These are phyloP conservation scores for Lucifuga dentata DNA, from an alignment of 2,113 vertebrate species.

Conservation along the genomic window DNA sequence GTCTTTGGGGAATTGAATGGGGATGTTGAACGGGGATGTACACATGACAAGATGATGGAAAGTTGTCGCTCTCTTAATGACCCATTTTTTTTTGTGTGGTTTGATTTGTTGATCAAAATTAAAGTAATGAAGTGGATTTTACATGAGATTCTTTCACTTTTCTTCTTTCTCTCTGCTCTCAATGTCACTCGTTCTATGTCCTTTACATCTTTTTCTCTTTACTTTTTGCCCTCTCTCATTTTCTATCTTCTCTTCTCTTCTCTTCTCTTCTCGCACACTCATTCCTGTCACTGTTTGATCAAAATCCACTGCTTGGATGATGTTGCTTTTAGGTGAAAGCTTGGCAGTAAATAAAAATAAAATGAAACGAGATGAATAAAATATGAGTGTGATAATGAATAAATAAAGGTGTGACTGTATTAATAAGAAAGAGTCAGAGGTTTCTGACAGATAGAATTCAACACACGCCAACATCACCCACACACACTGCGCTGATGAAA, in stretches of 20 bases:
- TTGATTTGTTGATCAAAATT: neutral
- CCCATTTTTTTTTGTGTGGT: neutral
- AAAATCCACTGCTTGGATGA: constrained; percentile 51
- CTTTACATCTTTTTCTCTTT: constrained; percentile 2
- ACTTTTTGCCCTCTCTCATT: constrained; percentile 10
- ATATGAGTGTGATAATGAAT: constrained; percentile 79
- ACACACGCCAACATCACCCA: constrained; percentile 69
- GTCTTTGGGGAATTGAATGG: constrained; percentile 33
- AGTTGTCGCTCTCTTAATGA: neutral
- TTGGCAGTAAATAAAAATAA: constrained; percentile 71
- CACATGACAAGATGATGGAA: neutral
- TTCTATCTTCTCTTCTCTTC: neutral
- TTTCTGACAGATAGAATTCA: constrained; percentile 65
- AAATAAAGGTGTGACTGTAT: constrained; percentile 79
- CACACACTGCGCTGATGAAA: constrained; percentile 69
- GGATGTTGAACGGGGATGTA: neutral
- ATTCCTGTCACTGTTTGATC: constrained; percentile 69
- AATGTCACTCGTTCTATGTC: neutral
- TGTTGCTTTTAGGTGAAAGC: constrained; percentile 56
- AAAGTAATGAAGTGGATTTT: neutral
- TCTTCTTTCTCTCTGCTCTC: constrained; percentile 2
- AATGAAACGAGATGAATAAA: constrained; percentile 78
- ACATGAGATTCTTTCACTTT: neutral
- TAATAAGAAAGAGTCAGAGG: constrained; percentile 68
- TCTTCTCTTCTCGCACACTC: neutral